Conservation (phyloP, 1,140 invertebrate genomes). For the Drosophila truncata region DNA sequence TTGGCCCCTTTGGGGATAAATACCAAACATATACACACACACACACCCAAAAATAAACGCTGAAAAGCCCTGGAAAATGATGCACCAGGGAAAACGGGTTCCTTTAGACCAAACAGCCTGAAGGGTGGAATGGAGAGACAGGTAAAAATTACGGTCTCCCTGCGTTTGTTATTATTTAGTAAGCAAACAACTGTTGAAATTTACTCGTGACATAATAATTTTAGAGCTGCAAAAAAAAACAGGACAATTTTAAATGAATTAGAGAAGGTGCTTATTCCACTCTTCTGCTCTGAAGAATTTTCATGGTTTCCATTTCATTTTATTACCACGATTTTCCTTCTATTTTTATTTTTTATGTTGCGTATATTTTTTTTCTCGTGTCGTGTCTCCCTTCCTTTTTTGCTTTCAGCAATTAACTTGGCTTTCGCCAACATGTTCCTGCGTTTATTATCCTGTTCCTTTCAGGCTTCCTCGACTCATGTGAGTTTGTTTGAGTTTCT, state of each 20-base stretch:
- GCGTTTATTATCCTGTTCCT: constrained; percentile 34
- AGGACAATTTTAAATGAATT: constrained; percentile 48
- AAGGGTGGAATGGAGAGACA: constrained; percentile 12
- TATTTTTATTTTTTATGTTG: constrained; percentile 41
- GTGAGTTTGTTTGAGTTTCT: constrained; percentile 9
- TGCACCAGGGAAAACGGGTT: constrained; percentile 45
- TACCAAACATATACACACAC: constrained; percentile 14
- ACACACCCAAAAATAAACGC: constrained; percentile 36
- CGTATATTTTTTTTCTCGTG: neutral
- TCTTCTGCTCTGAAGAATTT: constrained; percentile 7
- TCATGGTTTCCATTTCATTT: constrained; percentile 35
- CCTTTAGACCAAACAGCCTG: constrained; percentile 14
- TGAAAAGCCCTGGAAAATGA: constrained; percentile 57
- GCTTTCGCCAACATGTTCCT: constrained; percentile 30
- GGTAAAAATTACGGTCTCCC: constrained; percentile 24
- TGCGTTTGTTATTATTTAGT: constrained; percentile 43
- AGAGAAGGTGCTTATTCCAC: neutral
- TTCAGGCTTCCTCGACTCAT: constrained; percentile 2
- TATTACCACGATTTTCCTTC: constrained; percentile 39
- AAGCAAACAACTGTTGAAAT: constrained; percentile 38
- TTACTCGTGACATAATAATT: constrained; percentile 42
- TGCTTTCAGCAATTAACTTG: constrained; percentile 36
- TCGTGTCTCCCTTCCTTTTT: too few relatives aligned
- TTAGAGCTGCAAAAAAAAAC: constrained; percentile 25
- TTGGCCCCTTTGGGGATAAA: constrained; percentile 19